Conservation (phyloP, 2,888 invertebrate species). For the Ennomos fuscantarius region DNA sequence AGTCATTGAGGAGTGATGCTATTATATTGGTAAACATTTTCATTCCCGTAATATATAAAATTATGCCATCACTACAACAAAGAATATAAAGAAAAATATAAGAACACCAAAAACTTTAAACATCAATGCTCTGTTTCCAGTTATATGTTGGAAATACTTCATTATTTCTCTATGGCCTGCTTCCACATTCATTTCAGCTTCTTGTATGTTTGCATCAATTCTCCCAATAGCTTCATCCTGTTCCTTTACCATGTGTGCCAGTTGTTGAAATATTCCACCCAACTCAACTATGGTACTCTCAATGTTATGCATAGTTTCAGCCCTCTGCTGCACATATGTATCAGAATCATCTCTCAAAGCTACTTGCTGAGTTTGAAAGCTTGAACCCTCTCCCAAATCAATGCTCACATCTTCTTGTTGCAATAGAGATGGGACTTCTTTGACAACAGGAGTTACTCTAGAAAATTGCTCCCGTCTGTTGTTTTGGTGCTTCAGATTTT, state of each 20-base stretch:
- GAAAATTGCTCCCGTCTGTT: constrained; percentile 95
- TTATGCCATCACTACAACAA: constrained; percentile 97
- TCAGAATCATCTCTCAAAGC: constrained; percentile 94
- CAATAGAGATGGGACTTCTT: constrained; percentile 73
- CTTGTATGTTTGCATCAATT: constrained; percentile 98
- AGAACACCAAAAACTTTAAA: constrained; percentile 99
- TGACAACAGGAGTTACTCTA: constrained; percentile 73
- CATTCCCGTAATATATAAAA: constrained; percentile 14
- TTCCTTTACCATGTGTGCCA: constrained; percentile 98
- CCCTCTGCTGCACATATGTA: constrained; percentile 95
- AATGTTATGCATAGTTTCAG: constrained; percentile 99
- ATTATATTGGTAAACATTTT: constrained; percentile 9
- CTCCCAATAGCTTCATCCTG: constrained; percentile 99
- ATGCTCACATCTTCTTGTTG: constrained; percentile 93
- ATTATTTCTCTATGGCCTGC: constrained; percentile 98
- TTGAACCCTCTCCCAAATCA: constrained; percentile 89
- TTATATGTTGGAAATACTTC: constrained; percentile 98
- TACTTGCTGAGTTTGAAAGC: constrained; percentile 85
- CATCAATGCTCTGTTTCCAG: constrained; percentile 99
- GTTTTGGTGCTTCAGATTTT: constrained; percentile 98
- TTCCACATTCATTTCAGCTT: constrained; percentile 98
- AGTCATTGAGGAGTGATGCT: no score
- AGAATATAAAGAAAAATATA: constrained; percentile 99
- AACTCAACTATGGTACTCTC: constrained; percentile 99
- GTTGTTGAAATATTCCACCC: constrained; percentile 98